phyloP scores from a whole-genome alignment of 2,797 vertebrate species.

The Pristis pectinata region DNA sequence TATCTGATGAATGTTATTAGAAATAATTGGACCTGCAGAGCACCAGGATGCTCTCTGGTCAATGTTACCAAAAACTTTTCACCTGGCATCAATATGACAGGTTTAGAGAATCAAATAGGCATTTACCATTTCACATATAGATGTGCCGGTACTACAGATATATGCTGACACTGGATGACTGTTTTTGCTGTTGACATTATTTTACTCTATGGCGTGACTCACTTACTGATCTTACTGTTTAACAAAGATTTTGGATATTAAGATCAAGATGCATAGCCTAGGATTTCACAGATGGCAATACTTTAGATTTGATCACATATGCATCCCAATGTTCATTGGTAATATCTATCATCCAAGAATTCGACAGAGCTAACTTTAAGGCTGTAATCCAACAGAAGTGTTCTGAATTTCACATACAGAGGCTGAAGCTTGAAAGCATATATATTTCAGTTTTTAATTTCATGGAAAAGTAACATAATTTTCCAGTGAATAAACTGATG shows the following conservation, averaged over 20 bases:
- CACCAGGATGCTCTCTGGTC: neutral
- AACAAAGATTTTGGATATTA: neutral
- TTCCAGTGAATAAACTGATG: neutral
- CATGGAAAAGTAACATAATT: neutral
- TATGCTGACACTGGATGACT: neutral
- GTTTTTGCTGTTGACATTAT: neutral
- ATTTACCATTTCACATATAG: neutral
- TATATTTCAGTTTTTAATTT: neutral
- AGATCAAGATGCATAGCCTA: neutral
- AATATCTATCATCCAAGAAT: neutral
- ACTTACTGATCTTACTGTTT: neutral
- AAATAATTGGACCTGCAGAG: neutral
- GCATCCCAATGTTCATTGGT: neutral
- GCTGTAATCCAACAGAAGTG: neutral
- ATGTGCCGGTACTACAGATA: neutral
- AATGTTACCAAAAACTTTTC: neutral
- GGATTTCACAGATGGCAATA: neutral
- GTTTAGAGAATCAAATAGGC: neutral
- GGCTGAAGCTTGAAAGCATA: neutral
- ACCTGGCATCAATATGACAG: neutral
- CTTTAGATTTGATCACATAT: neutral
- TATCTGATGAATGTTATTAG: neutral
- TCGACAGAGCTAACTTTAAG: neutral
- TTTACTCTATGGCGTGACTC: too few relatives aligned
- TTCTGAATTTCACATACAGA: neutral